phyloP scores from a whole-genome alignment of 2,888 invertebrate species.

The Dusona sp. region DNA sequence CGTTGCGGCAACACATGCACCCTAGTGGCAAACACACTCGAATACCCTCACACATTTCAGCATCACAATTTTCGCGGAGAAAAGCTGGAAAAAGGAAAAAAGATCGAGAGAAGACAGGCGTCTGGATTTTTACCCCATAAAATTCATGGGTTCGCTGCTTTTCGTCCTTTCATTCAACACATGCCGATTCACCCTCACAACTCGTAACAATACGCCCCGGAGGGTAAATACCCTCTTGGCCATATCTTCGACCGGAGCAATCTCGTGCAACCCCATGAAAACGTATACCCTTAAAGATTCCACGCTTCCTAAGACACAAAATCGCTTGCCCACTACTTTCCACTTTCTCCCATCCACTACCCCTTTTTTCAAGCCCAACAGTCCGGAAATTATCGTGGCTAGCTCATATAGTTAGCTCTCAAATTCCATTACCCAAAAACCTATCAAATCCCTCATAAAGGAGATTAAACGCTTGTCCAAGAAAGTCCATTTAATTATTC shows the following conservation, averaged over 20 bases:
- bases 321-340: neutral
- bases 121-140: constrained; percentile 56
- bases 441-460: neutral
- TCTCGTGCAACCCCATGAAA: constrained; percentile 58
- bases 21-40: constrained; percentile 6
- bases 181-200: constrained; percentile 17
- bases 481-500: neutral
- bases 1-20: constrained; percentile 38
- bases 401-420: constrained; percentile 9
- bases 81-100: constrained; percentile 19
- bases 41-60: constrained; percentile 38
- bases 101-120: constrained; percentile 19
- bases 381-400: constrained; percentile 10
- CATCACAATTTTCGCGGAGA: constrained; percentile 10
- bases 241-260: constrained; percentile 40
- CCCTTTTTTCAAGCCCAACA: constrained; percentile 17
- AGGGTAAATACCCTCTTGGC: constrained; percentile 40
- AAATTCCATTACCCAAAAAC: constrained; percentile 46
- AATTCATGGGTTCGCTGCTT: constrained; percentile 48
- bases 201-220: constrained; percentile 44
- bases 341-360: neutral
- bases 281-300: constrained; percentile 43
- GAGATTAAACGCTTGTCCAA: neutral
- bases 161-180: constrained; percentile 28
- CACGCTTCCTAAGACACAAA: constrained; percentile 35